Percentiles rank a stretch among this genome's conserved stretches.
phyloP scores from a whole-genome alignment of 2,113 vertebrate species.

The Rhizomys pruinosus region DNA sequence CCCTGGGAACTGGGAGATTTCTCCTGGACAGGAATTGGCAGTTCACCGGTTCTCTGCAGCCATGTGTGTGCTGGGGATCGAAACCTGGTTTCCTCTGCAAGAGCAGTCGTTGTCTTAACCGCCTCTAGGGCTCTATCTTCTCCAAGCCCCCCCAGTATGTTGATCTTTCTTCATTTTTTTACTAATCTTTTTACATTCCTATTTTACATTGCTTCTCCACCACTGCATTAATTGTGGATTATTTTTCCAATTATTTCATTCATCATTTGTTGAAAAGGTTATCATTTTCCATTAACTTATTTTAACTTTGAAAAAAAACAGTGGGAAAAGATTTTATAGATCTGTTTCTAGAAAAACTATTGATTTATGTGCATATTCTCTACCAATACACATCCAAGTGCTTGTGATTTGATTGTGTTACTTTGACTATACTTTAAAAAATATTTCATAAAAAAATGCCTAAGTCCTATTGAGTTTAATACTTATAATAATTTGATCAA shows the following conservation, averaged over 20 bases:
- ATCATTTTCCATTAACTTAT: background rate
- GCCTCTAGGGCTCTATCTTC: no score
- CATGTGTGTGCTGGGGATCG: no score
- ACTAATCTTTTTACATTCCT: background rate
- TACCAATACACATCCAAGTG: background rate
- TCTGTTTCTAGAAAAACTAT: background rate
- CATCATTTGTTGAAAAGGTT: background rate
- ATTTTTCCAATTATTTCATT: background rate
- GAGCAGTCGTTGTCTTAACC: no score
- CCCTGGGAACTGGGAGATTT: no score
- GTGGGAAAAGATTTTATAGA: background rate
- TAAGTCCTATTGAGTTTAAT: no score
- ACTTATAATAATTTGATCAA: no score
- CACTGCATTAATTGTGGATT: background rate
- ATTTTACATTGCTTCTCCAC: constrained; percentile 20
- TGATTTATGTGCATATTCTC: background rate
- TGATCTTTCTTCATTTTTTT: no score
- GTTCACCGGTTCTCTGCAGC: no score
- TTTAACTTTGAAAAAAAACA: background rate
- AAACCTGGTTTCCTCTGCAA: no score
- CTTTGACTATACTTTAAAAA: background rate
- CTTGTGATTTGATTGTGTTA: background rate
- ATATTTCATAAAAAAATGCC: no score
- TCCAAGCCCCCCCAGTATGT: no score
- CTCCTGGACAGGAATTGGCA: no score